These are phyloP conservation scores for Digitonthophagus gazella DNA, from an alignment of 2,888 invertebrate species.

Conservation along the genomic window DNA sequence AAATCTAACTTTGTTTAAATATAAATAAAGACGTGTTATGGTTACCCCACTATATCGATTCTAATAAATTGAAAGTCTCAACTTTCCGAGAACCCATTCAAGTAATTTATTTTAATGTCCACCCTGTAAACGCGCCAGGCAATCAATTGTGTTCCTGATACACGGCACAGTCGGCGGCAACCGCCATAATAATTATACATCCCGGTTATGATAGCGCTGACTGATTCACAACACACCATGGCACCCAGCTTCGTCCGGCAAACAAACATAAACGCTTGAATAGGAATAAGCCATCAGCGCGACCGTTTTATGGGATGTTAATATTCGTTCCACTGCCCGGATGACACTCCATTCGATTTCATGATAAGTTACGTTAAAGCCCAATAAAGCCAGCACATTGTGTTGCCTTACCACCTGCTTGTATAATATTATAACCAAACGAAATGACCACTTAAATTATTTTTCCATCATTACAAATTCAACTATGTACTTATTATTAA, in stretches of 20 bases:
- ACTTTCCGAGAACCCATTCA: conserved; percentile 1
- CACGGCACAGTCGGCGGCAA: conserved; percentile 1
- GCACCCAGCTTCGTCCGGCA: neutral
- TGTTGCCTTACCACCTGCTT: conserved; percentile 11
- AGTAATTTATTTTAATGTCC: conserved; percentile 37
- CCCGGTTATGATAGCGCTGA: conserved; percentile 11
- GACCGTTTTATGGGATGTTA: conserved; percentile 13
- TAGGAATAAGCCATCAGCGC: conserved; percentile 13
- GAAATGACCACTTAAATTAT: no score
- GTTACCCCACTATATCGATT: neutral
- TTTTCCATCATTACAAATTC: no score
- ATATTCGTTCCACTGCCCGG: conserved; percentile 8
- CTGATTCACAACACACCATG: conserved; percentile 9
- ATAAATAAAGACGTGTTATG: neutral
- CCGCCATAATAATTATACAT: conserved; percentile 13
- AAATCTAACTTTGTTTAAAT: no score
- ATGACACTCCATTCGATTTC: conserved; percentile 8
- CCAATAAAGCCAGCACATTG: conserved; percentile 13
- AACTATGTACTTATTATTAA: no score
- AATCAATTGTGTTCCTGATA: conserved; percentile 46
- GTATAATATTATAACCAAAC: no score
- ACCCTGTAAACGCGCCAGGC: conserved; percentile 48
- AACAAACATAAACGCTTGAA: conserved; percentile 14
- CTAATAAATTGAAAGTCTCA: neutral
- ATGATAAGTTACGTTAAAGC: conserved; percentile 4